phyloP scores from a whole-genome alignment of 2,888 invertebrate species.

The Torymus aiolomorphi region DNA sequence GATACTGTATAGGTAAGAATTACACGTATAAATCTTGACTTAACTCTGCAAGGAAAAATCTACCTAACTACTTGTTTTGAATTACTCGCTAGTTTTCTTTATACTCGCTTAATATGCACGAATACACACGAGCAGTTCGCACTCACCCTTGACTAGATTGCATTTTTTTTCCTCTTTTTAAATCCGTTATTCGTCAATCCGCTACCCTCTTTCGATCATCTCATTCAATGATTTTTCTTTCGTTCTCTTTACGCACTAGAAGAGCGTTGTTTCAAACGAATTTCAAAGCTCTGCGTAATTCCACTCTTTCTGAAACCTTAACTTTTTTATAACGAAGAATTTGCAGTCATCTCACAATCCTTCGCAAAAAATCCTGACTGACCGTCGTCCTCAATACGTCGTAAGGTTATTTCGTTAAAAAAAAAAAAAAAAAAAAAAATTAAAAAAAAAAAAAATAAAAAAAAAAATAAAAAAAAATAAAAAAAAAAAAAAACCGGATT shows the following conservation, averaged over 20 bases:
- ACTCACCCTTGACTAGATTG: conserved; percentile 73
- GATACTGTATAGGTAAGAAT: conserved; percentile 57
- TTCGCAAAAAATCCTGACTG: conserved; percentile 31
- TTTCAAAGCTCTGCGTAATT: conserved; percentile 22
- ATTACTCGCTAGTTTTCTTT: conserved; percentile 58
- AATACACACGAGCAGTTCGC: conserved; percentile 59
- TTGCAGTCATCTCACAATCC: conserved; percentile 40
- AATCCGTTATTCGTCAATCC: conserved; percentile 19
- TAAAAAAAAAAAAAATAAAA: conserved; percentile 19
- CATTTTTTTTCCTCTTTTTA: conserved; percentile 65
- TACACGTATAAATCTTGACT: conserved; percentile 56
- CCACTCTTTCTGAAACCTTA: conserved; percentile 39
- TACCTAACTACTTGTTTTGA: conserved; percentile 56
- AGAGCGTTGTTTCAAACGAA: conserved; percentile 25
- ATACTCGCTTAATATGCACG: conserved; percentile 54
- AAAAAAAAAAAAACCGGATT: conserved; percentile 39
- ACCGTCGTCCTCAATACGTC: background rate
- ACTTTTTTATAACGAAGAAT: conserved; percentile 50
- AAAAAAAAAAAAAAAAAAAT: conserved; percentile 32
- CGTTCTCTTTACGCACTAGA: conserved; percentile 8
- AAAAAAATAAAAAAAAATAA: conserved; percentile 30
- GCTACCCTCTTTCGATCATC: background rate
- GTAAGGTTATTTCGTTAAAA: background rate
- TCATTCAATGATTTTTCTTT: conserved; percentile 49
- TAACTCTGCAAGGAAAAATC: conserved; percentile 56